Evolutionary conservation across 2,797 vertebrate genomes (phyloP), one percentile per base, ranked within the genome.

Genomic region (Mus spretus): DNA sequence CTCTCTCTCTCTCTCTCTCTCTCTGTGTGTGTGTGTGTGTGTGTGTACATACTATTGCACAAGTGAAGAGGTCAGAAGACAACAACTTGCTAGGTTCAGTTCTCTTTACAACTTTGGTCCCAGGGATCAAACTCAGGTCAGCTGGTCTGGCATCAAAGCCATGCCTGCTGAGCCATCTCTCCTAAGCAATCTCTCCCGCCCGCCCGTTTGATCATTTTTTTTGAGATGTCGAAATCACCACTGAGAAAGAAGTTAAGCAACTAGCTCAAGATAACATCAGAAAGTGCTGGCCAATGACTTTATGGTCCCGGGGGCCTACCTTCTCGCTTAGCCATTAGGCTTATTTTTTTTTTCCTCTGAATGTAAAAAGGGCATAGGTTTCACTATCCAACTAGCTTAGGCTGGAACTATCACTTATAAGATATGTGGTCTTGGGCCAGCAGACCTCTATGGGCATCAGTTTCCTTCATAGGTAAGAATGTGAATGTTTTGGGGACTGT

Each of bases 221-320:
- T 44, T 44, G 55, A 77, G 47, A 77, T 59, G 63, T 26, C n/a
- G 57, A 80, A 86, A 94, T 34, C 7, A 89, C 10, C 14, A 15
- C 44, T 12, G 79, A 95, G 83, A 91, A 77, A 57, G 28, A 72
- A 70, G 37, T 74, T 67, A 79, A 80, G 40, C 50, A 83, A 80
- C 83, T 31, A 19, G 28, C 65, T 78, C 40, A 55, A 77, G 70
- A 84, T 81, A 44, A 28, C 37, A 40, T 80, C 75, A 88, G 84
- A 72, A 82, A 80, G 40, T 28, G 13, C 20, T 55, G 59, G n/a
- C 37, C 67, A 80, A 72, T n/a, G 55, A 24, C 89, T 65, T 78
- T 34, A 28, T 40, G 31, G 75, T 53, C 50, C 40, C 19, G 19
- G 34, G 72, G 67, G 40, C 24, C 37, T 55, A 72, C 2, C 12